Base-by-base conservation (phyloP, 2,888 invertebrate genomes). In the Taenaris catops region DNA sequence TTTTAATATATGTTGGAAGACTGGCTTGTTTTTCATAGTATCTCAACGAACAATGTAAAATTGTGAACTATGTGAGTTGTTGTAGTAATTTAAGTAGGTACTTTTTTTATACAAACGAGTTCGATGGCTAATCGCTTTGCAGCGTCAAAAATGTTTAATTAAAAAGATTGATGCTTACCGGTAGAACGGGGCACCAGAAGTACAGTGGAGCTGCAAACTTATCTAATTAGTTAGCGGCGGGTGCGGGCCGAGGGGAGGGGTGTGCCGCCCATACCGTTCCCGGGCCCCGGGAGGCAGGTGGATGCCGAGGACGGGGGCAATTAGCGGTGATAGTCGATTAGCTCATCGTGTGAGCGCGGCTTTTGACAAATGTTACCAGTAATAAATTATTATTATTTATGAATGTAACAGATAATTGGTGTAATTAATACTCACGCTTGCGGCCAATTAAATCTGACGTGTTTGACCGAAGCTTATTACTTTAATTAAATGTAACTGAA, bases 281-380 rank as follows among this genome's bases (percentile, higher is more conserved):
- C 20, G 49, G 52, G 52, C 48, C 40, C 42, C 43, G 48, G 32
- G 41, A 39, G 27, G 44, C 40, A 45, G 56, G 49, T 53, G 45
- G 53, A 53, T 24, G 34, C 38, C 41, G 50, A 45, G 52, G 66
- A 53, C 61, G 66, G 63, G 66, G 71, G 79, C 83, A 86, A 86
- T 86, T 86, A 86, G 83, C 74, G 84, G 86, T 86, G 83, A 86
- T 86, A 83, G 81, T 84, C 84, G 86, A 86, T 86, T 84, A 86
- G 84, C 80, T 78, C 83, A 76, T 83, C 84, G 84, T 81, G 69
- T 68, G 73, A 79, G 74, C 78, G 76, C 68, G 81, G 79, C 79
- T 80, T 83, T 81, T 83, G 84, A 83, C 83, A 79, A 83, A 81
- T 79, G 79, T 73, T 69, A 53, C 73, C 65, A 66, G 65, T 74